Percentiles rank a stretch among this genome's conserved stretches.
These are phyloP conservation scores for Drosophila pseudotalamancana DNA, from an alignment of 2,888 invertebrate species.

Conservation along the genomic window DNA sequence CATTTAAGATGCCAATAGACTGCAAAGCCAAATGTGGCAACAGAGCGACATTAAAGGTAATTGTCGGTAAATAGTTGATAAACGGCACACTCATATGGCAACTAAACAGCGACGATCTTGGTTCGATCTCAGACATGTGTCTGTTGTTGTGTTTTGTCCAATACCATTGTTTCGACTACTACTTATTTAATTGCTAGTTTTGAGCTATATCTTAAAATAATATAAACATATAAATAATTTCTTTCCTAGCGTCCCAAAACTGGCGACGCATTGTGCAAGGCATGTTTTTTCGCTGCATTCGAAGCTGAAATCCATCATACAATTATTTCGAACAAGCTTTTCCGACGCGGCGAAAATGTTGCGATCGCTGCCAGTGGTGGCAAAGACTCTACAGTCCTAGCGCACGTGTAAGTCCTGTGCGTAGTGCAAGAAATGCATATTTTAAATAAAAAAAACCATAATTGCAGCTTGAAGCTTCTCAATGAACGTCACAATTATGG, in stretches of 20 bases:
- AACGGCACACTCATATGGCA: too few relatives aligned
- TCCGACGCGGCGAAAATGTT: slow-evolving; percentile 92
- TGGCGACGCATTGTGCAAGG: slow-evolving; percentile 95
- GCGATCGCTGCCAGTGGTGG: slow-evolving; percentile 97
- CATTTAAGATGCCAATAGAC: slow-evolving; percentile 86
- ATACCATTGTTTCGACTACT: too few relatives aligned
- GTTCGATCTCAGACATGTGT: too few relatives aligned
- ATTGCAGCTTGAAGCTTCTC: slow-evolving; percentile 89
- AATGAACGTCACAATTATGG: slow-evolving; percentile 96
- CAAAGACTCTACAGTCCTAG: slow-evolving; percentile 98
- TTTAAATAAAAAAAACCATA: background rate
- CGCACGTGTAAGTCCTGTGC: slow-evolving; percentile 89
- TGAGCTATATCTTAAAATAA: too few relatives aligned
- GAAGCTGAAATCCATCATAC: slow-evolving; percentile 98
- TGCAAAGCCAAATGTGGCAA: slow-evolving; percentile 91
- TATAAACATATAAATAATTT: background rate
- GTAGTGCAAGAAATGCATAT: accelerated
- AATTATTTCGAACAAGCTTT: slow-evolving; percentile 91
- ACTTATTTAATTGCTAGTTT: too few relatives aligned
- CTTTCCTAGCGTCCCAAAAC: slow-evolving; percentile 90
- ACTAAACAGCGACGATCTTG: too few relatives aligned
- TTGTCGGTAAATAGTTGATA: too few relatives aligned
- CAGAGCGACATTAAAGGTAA: slow-evolving; percentile 91
- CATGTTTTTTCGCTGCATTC: slow-evolving; percentile 97
- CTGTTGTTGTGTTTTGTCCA: too few relatives aligned